Evolutionary conservation across 2,113 vertebrate species (phyloP), one percentile per base, ranked within the genome.

Genomic region (Anhinga anhinga): DNA sequence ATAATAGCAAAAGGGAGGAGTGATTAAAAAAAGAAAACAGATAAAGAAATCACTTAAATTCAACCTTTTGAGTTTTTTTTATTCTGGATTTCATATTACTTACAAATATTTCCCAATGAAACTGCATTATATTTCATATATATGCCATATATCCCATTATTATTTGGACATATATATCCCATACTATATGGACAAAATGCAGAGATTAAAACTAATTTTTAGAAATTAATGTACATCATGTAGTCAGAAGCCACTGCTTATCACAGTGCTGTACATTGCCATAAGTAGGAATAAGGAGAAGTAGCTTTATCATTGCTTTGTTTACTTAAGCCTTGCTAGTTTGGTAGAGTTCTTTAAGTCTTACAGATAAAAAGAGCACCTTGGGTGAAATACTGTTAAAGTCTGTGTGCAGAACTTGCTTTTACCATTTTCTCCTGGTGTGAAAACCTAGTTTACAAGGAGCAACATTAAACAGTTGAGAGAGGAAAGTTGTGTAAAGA

Each of bases 241-340:
- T n/a, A 55, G 20, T 56, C 11, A 66, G 53, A 22, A 85, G 9
- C 34, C 10, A 26, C 18, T 52, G 23, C 18, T 77, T 65, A 44
- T 34, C 3, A 1, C n/a, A 53, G 22, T 72, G 23, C 49, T 71
- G 2, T 61, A 9, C 0, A 0, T 36, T 74, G 34, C 18, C 7
- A 1, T 38, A 58, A 66, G 9, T 6, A 52, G 25, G 22, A 76
- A 20, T 67, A 59, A 32, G 12, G 17, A 63, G 27, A 61, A 74
- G 4, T 45, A 29, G 8, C 20, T 58, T 88, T 83, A 36, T 66
- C 5, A 6, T 34, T 86, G 76, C 26, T 26, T 50, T 59, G 8
- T 53, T 76, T 52, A 71, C 38, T 53, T 40, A 74, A 85, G 10
- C 9, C 18, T 67, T 71, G 38, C n/a, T 90, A 26, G 78, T 74